These are phyloP conservation scores for Pseudomugil tenellus DNA, from an alignment of 2,797 vertebrate species.

Conservation along the genomic window DNA sequence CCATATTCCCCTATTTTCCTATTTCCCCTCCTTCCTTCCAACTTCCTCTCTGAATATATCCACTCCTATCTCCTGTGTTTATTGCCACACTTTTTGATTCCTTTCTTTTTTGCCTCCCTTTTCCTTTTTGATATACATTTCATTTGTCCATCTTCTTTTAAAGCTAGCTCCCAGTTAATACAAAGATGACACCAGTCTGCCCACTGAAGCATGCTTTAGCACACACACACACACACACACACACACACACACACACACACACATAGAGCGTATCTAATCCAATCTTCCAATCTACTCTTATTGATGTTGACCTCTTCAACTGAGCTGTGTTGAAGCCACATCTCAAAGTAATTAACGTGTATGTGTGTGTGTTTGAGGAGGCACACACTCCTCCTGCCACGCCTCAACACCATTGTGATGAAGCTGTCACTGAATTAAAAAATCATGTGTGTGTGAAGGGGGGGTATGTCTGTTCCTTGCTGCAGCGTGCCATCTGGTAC, in stretches of 20 bases:
- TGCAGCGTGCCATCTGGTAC: conserved; percentile 77
- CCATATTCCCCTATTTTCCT: neutral
- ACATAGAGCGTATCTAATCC: conserved; percentile 62
- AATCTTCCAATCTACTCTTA: conserved; percentile 77
- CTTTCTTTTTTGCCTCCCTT: neutral
- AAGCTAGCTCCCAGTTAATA: conserved; percentile 20
- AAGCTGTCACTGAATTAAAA: conserved; percentile 78
- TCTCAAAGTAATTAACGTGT: conserved; percentile 71
- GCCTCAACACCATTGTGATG: conserved; percentile 71
- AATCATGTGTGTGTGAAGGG: conserved; percentile 36
- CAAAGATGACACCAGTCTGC: conserved; percentile 39
- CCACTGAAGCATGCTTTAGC: conserved; percentile 6
- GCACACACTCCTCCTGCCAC: conserved; percentile 42
- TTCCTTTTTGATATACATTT: neutral
- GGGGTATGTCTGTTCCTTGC: conserved; percentile 26
- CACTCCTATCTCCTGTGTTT: neutral
- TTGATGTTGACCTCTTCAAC: conserved; percentile 77
- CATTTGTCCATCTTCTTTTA: conserved; percentile 7
- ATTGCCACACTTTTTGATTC: neutral
- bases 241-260: conserved; percentile 42
- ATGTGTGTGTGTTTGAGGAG: conserved; percentile 26
- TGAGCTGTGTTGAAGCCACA: conserved; percentile 57
- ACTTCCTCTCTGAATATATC: neutral
- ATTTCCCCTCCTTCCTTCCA: neutral
- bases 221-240: conserved; percentile 32